phyloP scores from a whole-genome alignment of 2,113 vertebrate genomes.

The Mormyrus iriodes region DNA sequence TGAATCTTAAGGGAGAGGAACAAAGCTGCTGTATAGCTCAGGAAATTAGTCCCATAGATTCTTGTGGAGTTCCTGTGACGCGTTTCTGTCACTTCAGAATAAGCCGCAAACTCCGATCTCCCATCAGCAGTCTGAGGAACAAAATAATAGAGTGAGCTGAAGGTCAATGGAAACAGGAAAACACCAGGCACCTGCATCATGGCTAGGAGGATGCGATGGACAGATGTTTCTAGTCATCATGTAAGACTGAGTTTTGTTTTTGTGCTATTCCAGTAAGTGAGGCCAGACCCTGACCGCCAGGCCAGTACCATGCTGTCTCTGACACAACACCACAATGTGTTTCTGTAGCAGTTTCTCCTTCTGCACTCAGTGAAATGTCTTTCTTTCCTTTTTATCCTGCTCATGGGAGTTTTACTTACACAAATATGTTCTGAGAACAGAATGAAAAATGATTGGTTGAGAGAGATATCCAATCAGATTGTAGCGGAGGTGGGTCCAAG shows the following conservation, averaged over 20 bases:
- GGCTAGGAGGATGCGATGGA: not conserved
- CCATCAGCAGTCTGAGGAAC: constrained; percentile 35
- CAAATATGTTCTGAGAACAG: not conserved
- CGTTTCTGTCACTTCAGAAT: constrained; percentile 28
- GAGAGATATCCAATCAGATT: not conserved
- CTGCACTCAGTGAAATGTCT: not conserved
- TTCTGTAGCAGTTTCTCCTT: too few relatives aligned
- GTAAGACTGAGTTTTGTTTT: not conserved
- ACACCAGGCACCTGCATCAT: not conserved
- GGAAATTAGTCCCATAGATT: not conserved
- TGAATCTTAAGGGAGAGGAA: not conserved
- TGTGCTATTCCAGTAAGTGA: not conserved
- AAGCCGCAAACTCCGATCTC: constrained; percentile 35
- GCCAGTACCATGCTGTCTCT: not conserved
- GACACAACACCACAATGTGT: not conserved
- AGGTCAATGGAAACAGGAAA: not conserved
- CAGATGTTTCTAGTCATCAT: not conserved
- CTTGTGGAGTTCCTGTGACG: not conserved
- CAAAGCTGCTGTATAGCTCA: not conserved
- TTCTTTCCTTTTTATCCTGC: not conserved
- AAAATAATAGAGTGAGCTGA: not conserved
- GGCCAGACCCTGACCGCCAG: not conserved
- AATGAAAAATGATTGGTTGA: too few relatives aligned
- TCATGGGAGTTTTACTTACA: not conserved
- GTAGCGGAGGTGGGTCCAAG: not conserved